phyloP scores from a whole-genome alignment of 53 echinoderm and acorn worm species.

The Antedon mediterranea region DNA sequence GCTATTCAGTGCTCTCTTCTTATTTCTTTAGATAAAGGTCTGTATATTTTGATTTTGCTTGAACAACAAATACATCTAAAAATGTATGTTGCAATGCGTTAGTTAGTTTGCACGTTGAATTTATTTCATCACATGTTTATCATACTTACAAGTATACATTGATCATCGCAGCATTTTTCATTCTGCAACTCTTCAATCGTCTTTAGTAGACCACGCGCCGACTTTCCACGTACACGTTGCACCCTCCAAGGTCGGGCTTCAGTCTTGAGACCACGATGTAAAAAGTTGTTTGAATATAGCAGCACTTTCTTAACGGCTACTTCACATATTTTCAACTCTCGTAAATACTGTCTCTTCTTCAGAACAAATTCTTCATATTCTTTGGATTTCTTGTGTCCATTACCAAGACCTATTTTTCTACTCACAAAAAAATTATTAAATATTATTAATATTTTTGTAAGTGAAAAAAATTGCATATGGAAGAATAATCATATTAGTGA shows the following conservation, averaged over 20 bases:
- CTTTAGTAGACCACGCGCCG: slow-evolving; percentile 40
- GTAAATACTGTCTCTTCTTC: slow-evolving; percentile 51
- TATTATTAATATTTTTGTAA: too few relatives aligned
- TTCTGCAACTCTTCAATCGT: slow-evolving; percentile 37
- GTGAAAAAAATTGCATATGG: too few relatives aligned
- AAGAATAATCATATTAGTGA: too few relatives aligned
- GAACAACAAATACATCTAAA: too few relatives aligned
- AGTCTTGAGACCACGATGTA: slow-evolving; percentile 86
- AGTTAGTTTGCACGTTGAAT: too few relatives aligned
- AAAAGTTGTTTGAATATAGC: slow-evolving; percentile 95
- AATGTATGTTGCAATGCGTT: background rate
- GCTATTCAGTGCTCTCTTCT: too few relatives aligned
- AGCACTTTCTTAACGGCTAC: slow-evolving; percentile 76
- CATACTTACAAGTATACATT: slow-evolving; percentile 68
- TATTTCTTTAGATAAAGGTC: too few relatives aligned
- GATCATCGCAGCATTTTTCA: slow-evolving; percentile 63
- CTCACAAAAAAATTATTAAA: background rate
- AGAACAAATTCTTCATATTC: slow-evolving; percentile 92
- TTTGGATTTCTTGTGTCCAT: slow-evolving; percentile 83
- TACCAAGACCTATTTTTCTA: slow-evolving; percentile 86
- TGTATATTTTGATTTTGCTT: too few relatives aligned
- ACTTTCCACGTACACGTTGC: slow-evolving; percentile 47
- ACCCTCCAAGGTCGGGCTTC: slow-evolving; percentile 53
- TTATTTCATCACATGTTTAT: too few relatives aligned
- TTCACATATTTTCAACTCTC: slow-evolving; percentile 79